These are phyloP conservation scores for Agrotis exclamationis DNA, from an alignment of 2,888 invertebrate species.

Conservation along the genomic window DNA sequence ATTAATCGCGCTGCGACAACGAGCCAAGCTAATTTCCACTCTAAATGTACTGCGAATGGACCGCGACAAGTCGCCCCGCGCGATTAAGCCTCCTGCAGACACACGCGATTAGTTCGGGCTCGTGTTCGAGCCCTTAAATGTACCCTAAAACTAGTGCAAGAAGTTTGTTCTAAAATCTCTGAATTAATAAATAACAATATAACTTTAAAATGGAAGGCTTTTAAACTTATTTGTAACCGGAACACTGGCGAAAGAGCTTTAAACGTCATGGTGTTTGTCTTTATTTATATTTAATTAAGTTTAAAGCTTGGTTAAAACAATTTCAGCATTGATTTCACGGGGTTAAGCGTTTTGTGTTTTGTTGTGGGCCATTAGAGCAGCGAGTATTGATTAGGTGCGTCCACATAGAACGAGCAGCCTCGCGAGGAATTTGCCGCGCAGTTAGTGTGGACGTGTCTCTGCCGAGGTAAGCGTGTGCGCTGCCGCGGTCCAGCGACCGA, in stretches of 20 bases:
- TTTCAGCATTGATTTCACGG: slow-evolving; percentile 65
- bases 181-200: slow-evolving; percentile 2
- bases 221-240: slow-evolving; percentile 37
- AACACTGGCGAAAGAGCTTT: slow-evolving; percentile 41
- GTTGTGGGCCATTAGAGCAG: slow-evolving; percentile 18
- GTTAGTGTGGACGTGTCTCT: too few species aligned
- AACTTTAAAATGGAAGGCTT: slow-evolving; percentile 27
- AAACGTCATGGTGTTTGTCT: slow-evolving; percentile 55
- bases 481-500: too few species aligned
- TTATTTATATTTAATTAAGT: slow-evolving; percentile 67
- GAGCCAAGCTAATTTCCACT: too few species aligned
- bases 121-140: too few species aligned
- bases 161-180: not conserved
- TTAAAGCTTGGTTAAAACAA: slow-evolving; percentile 58
- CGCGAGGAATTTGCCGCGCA: too few species aligned
- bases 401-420: too few species aligned
- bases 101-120: too few species aligned
- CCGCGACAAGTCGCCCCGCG: too few species aligned
- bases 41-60: too few species aligned
- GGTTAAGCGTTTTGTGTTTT: slow-evolving; percentile 62
- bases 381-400: slow-evolving; percentile 22
- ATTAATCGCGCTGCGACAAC: too few species aligned
- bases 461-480: too few species aligned
- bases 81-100: too few species aligned
- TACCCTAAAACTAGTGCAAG: not conserved